Base-by-base conservation (phyloP, 2,113 vertebrate genomes). In the Puntigrus tetrazona region DNA sequence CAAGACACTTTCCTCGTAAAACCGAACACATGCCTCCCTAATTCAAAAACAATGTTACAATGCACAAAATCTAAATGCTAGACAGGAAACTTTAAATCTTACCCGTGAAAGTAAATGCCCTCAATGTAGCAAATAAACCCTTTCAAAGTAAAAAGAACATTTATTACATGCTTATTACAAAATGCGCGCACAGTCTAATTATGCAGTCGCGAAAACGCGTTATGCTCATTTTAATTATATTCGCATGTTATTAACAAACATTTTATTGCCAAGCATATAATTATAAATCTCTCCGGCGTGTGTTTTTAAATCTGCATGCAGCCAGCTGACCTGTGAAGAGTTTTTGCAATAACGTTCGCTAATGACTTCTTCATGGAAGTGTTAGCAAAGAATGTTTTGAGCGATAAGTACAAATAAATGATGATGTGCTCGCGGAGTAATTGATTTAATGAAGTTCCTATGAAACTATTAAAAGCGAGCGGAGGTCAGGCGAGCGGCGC, bases 401-500 rank as follows among this genome's bases (percentile, higher is more conserved):
- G 91, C 92, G 93, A 93, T 95, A 95, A 95, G 95, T 94, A 93
- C 93, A 94, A 94, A 94, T 95, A 96, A 95, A 94, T 94, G 88
- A 91, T 96, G 95, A 96, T 94, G 95, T 95, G 94, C 94, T 94
- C 93, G 91, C 89, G 90, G 92, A 93, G 94, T 96, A 96, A 97
- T 96, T 97, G 96, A 96, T 96, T 96, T 97, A 96, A 96, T 96
- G 95, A 97, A 95, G 95, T 96, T 96, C 94, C 93, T 95, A 95
- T 95, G 94, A 96, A 96, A 97, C 94, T 95, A 95, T 95, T 95
- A 95, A 95, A 96, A 93, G 90, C 92, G 92, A 92, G 94, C 94
- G 92, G 95, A 96, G 96, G 96, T 97, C 96, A 96, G 93, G 88
- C 89, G 91, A 92, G 92, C 91, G 93, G 92, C 93, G 93, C 94